Percentiles rank a stretch among this genome's conserved stretches.
These are phyloP conservation scores for Coleophora flavipennella DNA, from an alignment of 2,888 invertebrate genomes.

Conservation along the genomic window DNA sequence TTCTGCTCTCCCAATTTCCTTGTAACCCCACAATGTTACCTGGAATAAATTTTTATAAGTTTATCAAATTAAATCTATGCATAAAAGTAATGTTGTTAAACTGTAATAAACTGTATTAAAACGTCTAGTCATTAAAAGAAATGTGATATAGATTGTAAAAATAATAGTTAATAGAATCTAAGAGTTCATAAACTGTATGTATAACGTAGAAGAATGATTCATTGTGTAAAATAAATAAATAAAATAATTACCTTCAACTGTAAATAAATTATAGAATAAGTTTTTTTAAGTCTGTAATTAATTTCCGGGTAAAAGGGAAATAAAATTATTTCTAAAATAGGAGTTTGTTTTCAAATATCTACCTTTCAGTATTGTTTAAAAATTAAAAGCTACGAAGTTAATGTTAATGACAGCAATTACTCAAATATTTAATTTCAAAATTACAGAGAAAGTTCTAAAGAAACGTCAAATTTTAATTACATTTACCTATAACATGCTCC, in stretches of 20 bases:
- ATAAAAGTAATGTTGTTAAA: constrained; percentile 6
- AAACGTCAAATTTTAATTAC: no score
- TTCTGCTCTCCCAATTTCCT: no score
- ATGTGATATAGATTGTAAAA: constrained; percentile 73
- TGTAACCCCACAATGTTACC: no score
- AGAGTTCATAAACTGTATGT: constrained; percentile 55
- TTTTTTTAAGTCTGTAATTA: constrained; percentile 70
- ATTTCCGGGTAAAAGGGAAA: constrained; percentile 59
- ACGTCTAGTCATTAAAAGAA: constrained; percentile 61
- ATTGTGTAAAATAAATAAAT: constrained; percentile 33
- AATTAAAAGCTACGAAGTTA: no score
- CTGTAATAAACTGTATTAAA: constrained; percentile 21
- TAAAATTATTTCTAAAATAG: constrained; percentile 60
- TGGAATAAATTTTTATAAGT: constrained; percentile 4
- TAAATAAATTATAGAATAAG: constrained; percentile 66
- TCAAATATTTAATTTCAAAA: no score
- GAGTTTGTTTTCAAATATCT: neutral
- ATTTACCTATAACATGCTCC: no score
- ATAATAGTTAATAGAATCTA: constrained; percentile 29
- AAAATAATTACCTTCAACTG: constrained; percentile 43
- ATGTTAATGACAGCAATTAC: no score
- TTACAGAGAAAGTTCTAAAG: no score
- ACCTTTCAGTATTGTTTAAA: no score
- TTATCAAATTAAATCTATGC: constrained; percentile 11
- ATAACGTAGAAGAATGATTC: constrained; percentile 33